Base-by-base conservation (phyloP, 92 coral and sea anemone genomes). In the Zoanthus sansibaricus region DNA sequence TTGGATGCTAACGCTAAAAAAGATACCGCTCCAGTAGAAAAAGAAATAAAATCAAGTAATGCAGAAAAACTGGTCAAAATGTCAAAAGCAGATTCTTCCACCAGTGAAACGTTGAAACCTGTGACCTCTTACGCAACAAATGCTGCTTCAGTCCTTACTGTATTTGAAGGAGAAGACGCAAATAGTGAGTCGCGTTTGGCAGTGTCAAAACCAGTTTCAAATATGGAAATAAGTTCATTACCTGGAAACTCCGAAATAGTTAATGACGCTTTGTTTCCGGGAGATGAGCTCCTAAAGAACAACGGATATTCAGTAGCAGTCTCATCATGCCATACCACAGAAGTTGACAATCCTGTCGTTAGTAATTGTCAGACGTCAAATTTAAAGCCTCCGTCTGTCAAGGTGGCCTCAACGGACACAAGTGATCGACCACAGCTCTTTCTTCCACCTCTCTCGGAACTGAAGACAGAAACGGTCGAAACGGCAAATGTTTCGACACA, bases 361-460 rank as follows among this genome's bases (percentile, higher is more conserved):
- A 49, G 9, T 7, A 66, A 49, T 21, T 15, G 18, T 15, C 44
- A 80, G 25, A 44, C 6, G 15, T 37, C 25, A 48, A 68, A 71
- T 21, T 47, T 51, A 6, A 42, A 17, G 20, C 59, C 45, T 31
- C 85, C 85, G 42, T 55, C 44, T 11, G 85, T 68, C 45, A 66
- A 80, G 25, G 85, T 62, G 10, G 85, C 85, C 20, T 80, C 75
- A 80, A 66, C 75, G 6, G 85, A 80, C 33, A 80, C 85, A 8
- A 66, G 85, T 13, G 85, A 80, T 13, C 52, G 72, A 42, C 85
- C 75, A 12, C 74, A 45, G 58, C 59, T 45, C 10, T 16, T 17
- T 42, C 42, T 21, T 45, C 61, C 74, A 44, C 62, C 85, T 67
- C 58, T 13, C 9, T 47, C 62, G 21, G 74, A 80, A 7, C 13